phyloP scores from a whole-genome alignment of 2,113 vertebrate species.

The Neofelis nebulosa region DNA sequence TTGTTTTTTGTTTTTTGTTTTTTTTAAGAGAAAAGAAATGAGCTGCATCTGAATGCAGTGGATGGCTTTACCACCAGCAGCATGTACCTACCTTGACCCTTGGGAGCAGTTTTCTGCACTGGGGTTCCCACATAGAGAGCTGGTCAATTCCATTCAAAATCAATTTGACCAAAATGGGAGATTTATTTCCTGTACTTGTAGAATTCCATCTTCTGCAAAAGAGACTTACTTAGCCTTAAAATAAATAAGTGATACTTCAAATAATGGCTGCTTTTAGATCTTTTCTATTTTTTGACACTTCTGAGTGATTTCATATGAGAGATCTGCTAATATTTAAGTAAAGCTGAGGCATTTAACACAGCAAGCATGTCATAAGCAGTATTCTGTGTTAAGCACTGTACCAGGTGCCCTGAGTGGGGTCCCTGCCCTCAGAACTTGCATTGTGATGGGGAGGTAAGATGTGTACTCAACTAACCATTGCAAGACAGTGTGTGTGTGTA shows the following conservation, averaged over 20 bases:
- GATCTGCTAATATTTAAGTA: background rate
- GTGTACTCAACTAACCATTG: background rate
- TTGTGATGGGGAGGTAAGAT: background rate
- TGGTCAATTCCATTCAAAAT: background rate
- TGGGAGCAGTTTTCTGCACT: background rate
- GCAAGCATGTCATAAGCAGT: background rate
- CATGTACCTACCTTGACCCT: background rate
- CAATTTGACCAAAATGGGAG: background rate
- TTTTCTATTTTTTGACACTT: conserved; percentile 18
- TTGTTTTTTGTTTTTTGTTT: background rate
- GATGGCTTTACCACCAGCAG: background rate
- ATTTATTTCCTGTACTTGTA: background rate
- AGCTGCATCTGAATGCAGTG: background rate
- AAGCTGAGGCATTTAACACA: background rate
- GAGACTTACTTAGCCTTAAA: conserved; percentile 21
- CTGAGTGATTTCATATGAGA: conserved; percentile 8
- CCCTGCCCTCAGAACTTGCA: background rate
- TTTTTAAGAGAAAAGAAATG: background rate
- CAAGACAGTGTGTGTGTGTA: background rate
- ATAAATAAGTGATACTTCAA: background rate
- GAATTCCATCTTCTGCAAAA: conserved; percentile 32
- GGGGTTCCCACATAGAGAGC: background rate
- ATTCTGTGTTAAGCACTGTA: background rate
- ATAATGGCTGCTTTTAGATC: conserved; percentile 8
- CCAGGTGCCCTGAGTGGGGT: background rate